Percentiles rank a stretch among this genome's conserved stretches.
These are phyloP conservation scores for Idaea dimidiata DNA, from an alignment of 2,888 invertebrate species.

Conservation along the genomic window DNA sequence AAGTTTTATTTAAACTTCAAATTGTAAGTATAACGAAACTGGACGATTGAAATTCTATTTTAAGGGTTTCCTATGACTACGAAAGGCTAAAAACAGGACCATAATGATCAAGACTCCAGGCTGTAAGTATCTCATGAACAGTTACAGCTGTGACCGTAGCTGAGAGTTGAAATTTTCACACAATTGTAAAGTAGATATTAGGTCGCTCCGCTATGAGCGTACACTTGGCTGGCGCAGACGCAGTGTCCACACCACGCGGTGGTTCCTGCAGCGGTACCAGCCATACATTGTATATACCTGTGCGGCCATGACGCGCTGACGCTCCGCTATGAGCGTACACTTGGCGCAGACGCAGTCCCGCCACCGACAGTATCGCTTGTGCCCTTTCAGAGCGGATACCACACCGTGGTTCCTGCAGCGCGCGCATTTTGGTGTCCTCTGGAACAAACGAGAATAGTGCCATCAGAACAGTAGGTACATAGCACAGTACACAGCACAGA, in stretches of 20 bases:
- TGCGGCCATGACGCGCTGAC: slow-evolving; percentile 99
- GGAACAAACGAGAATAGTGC: slow-evolving; percentile 25
- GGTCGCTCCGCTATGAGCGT: slow-evolving; percentile 98
- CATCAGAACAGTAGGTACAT: not conserved
- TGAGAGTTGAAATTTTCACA: no score
- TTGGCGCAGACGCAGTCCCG: slow-evolving; percentile 98
- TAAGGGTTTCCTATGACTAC: no score
- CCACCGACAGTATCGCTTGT: slow-evolving; percentile 98
- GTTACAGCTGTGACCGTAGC: no score
- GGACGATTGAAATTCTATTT: no score
- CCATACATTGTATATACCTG: slow-evolving; percentile 82
- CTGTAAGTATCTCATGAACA: no score
- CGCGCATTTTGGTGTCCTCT: slow-evolving; percentile 97
- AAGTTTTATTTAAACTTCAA: no score
- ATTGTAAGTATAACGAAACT: no score
- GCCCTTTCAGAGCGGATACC: slow-evolving; percentile 96
- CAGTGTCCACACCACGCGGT: slow-evolving; percentile 99
- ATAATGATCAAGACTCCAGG: no score
- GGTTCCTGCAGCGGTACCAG: slow-evolving; percentile 88
- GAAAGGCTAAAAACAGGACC: no score
- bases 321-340: slow-evolving; percentile 98
- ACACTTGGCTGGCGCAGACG: slow-evolving; percentile 98
- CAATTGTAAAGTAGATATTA: no score
- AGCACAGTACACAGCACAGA: not conserved
- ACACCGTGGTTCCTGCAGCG: slow-evolving; percentile 98